A percentile compares a stretch with the other conserved stretches of the same genome.
These are phyloP conservation scores for Medauroidea extradentata DNA, from an alignment of 1,140 invertebrate genomes.

Conservation along the genomic window DNA sequence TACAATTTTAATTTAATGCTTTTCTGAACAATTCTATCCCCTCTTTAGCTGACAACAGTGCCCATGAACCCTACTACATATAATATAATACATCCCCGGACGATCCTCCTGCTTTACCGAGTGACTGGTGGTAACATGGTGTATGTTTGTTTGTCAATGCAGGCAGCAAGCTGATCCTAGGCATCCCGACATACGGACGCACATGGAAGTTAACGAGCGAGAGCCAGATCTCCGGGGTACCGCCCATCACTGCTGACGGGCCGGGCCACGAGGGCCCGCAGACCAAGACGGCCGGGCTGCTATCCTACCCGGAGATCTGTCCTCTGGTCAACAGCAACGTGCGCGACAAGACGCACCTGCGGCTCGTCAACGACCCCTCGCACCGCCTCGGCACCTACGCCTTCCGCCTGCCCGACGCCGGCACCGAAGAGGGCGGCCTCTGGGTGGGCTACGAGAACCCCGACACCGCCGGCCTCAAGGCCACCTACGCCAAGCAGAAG, in stretches of 20 bases:
- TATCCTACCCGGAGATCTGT: constrained; percentile 74
- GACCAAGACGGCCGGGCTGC: constrained; percentile 65
- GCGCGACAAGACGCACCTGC: background rate
- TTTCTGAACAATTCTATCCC: too few species aligned
- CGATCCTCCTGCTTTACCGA: too few species aligned
- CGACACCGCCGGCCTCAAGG: constrained; percentile 78
- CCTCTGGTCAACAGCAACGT: background rate
- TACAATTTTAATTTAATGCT: too few species aligned
- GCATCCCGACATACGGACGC: constrained; percentile 75
- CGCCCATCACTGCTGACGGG: constrained; percentile 58
- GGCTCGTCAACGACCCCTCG: constrained; percentile 8
- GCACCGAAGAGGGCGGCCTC: constrained; percentile 57
- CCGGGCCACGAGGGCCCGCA: constrained; percentile 63
- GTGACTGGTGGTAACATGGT: too few species aligned
- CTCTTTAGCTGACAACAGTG: too few species aligned
- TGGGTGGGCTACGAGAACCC: constrained; percentile 91
- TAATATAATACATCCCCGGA: too few species aligned
- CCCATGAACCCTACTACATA: too few species aligned
- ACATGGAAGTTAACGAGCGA: constrained; percentile 73
- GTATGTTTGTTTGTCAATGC: too few species aligned
- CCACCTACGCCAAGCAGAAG: constrained; percentile 66
- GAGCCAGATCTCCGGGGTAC: constrained; percentile 55
- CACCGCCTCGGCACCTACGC: constrained; percentile 52
- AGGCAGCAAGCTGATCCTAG: constrained; percentile 73
- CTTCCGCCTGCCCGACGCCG: constrained; percentile 57